Base-by-base conservation (phyloP, 2,888 invertebrate species). In the Philopedon plagiatum region DNA sequence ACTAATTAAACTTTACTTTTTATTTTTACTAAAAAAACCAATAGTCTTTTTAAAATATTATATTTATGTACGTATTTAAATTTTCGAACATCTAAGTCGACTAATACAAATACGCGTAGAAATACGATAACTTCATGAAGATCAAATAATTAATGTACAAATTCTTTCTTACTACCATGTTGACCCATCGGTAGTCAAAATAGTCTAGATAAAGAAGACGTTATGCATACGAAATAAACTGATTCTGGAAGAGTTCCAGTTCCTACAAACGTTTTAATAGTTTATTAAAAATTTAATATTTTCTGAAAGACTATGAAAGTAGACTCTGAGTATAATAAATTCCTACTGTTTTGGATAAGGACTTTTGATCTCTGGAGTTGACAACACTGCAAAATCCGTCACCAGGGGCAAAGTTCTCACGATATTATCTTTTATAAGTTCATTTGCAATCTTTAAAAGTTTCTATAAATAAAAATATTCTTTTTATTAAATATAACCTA, bases 101-200 rank as follows among this genome's bases (percentile, higher is more conserved):
- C 44, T 44, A 54, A n/a, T 15, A 63, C 51, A 71, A 56, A 69
- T 66, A 34, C 67, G 75, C 63, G 71, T 76, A 76, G 62, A 83
- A 85, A 74, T 82, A 81, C 60, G 83, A 84, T 65, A 84, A 75
- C 74, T 83, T 80, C 76, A 80, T 80, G n/a, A 82, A 77, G 54
- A 85, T 85, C 57, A 82, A 80, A 76, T 81, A 83, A 75, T 83
- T 82, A 56, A 81, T 78, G 76, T 83, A 84, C 73, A 83, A 80
- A 78, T 83, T 84, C 76, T 80, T 81, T 68, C 84, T 77, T 77
- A 83, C 83, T 77, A 80, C 77, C 84, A 84, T 84, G 78, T 68
- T 79, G 49, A 23, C 26, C 51, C 46, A 60, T 58, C 60, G 49
- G 26, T 46, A 67, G 67, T 60, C 67, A 67, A 67, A 67, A 67